Evolutionary conservation across 1,140 invertebrate genomes (phyloP), one percentile per base, ranked within the genome.

Genomic region (Heliconius melpomene): DNA sequence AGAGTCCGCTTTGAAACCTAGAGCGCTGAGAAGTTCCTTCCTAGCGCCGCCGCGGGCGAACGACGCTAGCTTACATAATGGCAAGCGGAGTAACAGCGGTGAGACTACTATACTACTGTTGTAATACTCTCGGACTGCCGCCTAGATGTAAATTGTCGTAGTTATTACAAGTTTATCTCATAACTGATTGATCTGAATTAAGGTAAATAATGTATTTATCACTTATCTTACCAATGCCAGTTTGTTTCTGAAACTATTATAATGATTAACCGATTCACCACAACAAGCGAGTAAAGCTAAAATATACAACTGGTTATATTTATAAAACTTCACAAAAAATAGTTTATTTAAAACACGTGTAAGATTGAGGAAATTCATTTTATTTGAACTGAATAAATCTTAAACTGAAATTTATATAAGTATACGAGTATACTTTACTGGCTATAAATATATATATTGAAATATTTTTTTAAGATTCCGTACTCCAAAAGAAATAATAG

Each of bases 11-110:
- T 80, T 72, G 2, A 73, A 18, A 52, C 87, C 88, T 36, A 91
- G 76, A 20, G 80, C 72, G 7, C 80, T 29, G 46, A 88, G 78
- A 5, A 90, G 60, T 77, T 90, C 87, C 18, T 70, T 50, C 60
- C 84, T 86, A 9, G 86, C 80, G 2, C 60, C 9, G 6, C 83
- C 86, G 18, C 74, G 36, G 2, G 89, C 86, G 1, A 84, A 74
- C 20, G 82, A 70, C 1, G 83, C 84, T 0, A 91, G 72, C 50
- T 90, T 90, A 70, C 86, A 89, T 9, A 91, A 75, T 0, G 86
- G 60, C 3, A 90, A 60, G 0, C 83, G 84, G 16, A 91, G 72
- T 1, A 81, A 29, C 5, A 88, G 40, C 9, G 87, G 74, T 7
- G 88, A 87, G 23, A 89, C 81, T 2, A 87, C 85, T 54, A 78